Evolutionary conservation across 2,888 invertebrate species (phyloP).

Genomic region (Drosophila testacea): DNA sequence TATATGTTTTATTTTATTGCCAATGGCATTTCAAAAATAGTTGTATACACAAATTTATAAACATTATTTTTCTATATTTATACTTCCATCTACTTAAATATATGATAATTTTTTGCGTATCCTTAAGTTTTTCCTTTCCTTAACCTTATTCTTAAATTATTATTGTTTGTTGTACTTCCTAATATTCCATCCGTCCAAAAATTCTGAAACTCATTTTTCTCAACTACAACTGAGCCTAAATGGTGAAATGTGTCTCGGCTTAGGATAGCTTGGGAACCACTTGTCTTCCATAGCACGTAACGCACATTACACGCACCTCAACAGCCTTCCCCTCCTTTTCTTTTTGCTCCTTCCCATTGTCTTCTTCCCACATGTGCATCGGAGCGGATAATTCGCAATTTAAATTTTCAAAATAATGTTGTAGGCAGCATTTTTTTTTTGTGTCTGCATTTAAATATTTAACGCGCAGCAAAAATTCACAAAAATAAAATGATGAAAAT

Average conservation of each 20-base stretch:
- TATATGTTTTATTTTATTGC: background rate
- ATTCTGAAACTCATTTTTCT: slow-evolving; percentile 22
- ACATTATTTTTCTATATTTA: background rate
- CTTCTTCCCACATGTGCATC: slow-evolving; percentile 33
- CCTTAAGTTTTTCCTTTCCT: background rate
- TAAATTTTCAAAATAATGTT: slow-evolving; percentile 55
- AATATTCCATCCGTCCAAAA: background rate
- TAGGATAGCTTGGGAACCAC: slow-evolving; percentile 3
- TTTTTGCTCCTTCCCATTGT: background rate
- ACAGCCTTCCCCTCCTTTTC: background rate
- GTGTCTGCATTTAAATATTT: slow-evolving; percentile 47
- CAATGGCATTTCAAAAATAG: too few relatives aligned
- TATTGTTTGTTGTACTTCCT: background rate
- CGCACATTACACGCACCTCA: slow-evolving; percentile 56
- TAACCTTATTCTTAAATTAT: background rate
- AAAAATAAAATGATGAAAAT: slow-evolving; percentile 10
- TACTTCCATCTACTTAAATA: too few relatives aligned
- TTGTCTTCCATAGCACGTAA: slow-evolving; percentile 54
- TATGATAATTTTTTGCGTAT: too few relatives aligned
- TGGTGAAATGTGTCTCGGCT: slow-evolving; percentile 26
- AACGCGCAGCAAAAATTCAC: slow-evolving; percentile 16
- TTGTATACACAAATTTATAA: background rate
- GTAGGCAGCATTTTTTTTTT: slow-evolving; percentile 18
- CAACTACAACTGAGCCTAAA: slow-evolving; percentile 20
- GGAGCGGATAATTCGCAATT: slow-evolving; percentile 60